Base-by-base conservation (phyloP, 1,140 invertebrate species). In the Mamestra configurata region DNA sequence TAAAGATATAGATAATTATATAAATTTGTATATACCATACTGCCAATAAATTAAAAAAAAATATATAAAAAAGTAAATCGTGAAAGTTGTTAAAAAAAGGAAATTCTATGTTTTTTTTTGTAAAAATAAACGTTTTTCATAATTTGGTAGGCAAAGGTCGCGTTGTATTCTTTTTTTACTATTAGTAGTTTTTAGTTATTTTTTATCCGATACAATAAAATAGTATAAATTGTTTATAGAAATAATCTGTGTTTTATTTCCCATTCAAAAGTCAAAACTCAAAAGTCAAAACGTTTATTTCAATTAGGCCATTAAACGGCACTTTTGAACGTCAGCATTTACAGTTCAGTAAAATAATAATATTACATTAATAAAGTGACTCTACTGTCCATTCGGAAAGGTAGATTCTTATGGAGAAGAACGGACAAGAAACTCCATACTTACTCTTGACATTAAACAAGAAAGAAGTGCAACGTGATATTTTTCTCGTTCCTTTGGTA, bases 161-260 rank as follows among this genome's bases (percentile, higher is more conserved):
- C 40, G 53, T 73, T 77, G 75, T 77, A 77, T 77, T 68, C 59
- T 66, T 77, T 77, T 73, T 77, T 66, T 77, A 77, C 61, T 77
- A 77, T 37, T 77, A 77, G 49, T 77, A 77, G 75, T 66, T 77
- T 77, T 77, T 77, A 77, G 75, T 77, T 77, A 66, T 77, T 77
- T 77, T 77, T 77, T 77, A 77, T 68, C 61, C 75, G 75, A 66
- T 77, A 68, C 43, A 77, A 77, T 77, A 66, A 61, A 76, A 76
- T 66, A 77, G 75, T 77, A 77, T 66, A 77, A 77, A 66, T 77
- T 77, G 75, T 77, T 77, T 77, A 77, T 77, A 77, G 75, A 77
- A 77, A 68, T 15, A 51, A 66, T 73, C 13, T 7, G n/a, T 77
- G 75, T 77, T 77, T 77, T 77, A 77, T 77, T 77, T 77, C 22